phyloP scores from a whole-genome alignment of 1,140 invertebrate species.

The Sycophila sp. region DNA sequence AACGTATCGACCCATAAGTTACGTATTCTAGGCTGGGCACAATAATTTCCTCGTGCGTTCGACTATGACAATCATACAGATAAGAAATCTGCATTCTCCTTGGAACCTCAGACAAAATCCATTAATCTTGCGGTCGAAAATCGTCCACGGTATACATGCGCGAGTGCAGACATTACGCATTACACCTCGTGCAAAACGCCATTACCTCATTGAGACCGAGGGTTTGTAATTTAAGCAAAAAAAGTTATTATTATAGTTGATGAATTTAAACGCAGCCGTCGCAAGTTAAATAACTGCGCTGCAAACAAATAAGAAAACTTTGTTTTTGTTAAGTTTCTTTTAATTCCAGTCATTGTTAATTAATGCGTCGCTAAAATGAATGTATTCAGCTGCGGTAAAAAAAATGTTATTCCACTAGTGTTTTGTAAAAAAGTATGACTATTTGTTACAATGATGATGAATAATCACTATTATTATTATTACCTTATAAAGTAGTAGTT shows the following conservation, averaged over 20 bases:
- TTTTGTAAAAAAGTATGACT: too few relatives aligned
- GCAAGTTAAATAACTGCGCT: neutral
- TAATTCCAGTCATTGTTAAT: too few relatives aligned
- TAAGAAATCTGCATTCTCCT: neutral
- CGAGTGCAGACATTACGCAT: neutral
- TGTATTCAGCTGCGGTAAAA: too few relatives aligned
- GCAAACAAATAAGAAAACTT: neutral
- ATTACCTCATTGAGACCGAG: neutral
- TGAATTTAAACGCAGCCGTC: neutral
- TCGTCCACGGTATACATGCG: neutral
- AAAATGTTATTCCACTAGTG: too few relatives aligned
- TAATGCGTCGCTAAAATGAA: too few relatives aligned
- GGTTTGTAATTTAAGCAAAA: neutral
- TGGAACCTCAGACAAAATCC: neutral
- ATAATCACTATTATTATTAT: too few relatives aligned
- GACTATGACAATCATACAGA: neutral
- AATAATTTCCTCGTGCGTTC: neutral
- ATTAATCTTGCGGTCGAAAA: slow-evolving; percentile 5
- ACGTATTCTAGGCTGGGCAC: neutral
- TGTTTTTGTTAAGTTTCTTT: too few relatives aligned
- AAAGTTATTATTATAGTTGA: neutral
- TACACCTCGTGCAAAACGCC: neutral
- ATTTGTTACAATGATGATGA: too few relatives aligned
- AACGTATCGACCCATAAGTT: too few relatives aligned
- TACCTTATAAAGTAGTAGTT: too few relatives aligned